Evolutionary conservation across 1,140 invertebrate genomes (phyloP), one percentile per base, ranked within the genome.

Genomic region (Drosophila kurseongensis): DNA sequence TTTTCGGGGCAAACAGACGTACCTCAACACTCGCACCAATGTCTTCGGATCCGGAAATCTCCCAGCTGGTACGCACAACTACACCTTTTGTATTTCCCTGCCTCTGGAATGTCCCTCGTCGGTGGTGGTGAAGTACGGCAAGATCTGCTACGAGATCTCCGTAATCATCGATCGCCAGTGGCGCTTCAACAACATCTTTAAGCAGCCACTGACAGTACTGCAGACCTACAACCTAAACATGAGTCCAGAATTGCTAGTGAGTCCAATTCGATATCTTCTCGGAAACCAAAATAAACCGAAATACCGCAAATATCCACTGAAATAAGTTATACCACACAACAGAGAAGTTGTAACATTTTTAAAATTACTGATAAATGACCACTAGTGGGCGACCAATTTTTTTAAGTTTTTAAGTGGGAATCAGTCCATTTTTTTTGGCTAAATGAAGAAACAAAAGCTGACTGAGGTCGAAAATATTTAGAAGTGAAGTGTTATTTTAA

Each of bases 171-270:
- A 96, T 91, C 94, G 96, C 32, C 95, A 95, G 16, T 96, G 95
- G 95, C 94, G 94, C 35, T 95, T 96, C 77, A 96, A 97, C 91
- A 94, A 96, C 71, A 94, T 95, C 63, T 94, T 94, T 41, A 96
- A 95, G 91, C 94, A 93, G 71, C 94, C 95, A 1, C 95, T 97
- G 75, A 96, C 95, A 5, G 95, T 97, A 6, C 93, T 96, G n/a
- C 94, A 94, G 59, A 94, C 95, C 7, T 94, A 96, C 48, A 95
- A 97, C 92, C 94, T 97, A 13, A 97, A 97, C 91, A 92, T 93
- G 80, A 93, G 94, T 44, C 71, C 91, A 4, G 69, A 88, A 10
- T 57, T 81, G 40, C 41, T 90, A 65, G 90, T 91, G 14, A 71
- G 74, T 75, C 29, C 23, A 3, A 23, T 23, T 23, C 23, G 2